Conservation (phyloP, 2,888 invertebrate species). For the Meliscaeva auricollis region DNA sequence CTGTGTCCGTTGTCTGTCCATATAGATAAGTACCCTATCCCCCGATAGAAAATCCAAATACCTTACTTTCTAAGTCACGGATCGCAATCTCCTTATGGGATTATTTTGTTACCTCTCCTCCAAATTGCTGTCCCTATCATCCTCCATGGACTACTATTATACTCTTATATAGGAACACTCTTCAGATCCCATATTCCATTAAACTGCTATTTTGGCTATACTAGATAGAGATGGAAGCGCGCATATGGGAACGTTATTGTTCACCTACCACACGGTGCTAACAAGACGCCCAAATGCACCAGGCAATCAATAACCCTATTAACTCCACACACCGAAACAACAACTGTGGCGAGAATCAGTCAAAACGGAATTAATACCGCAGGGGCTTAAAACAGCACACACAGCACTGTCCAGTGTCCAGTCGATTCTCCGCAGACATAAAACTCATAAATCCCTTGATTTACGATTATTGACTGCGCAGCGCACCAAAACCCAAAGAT, state of each 20-base stretch:
- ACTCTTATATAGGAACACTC: conserved; percentile 20
- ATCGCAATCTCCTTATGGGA: conserved; percentile 69
- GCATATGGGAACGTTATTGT: conserved; percentile 26
- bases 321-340: conserved; percentile 47
- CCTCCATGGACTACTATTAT: not conserved
- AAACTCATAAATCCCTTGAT: conserved; percentile 76
- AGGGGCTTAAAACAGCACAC: conserved; percentile 70
- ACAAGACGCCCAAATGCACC: conserved; percentile 72
- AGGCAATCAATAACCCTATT: conserved; percentile 74
- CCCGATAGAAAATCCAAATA: conserved; percentile 19
- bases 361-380: conserved; percentile 75
- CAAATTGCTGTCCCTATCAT: conserved; percentile 22
- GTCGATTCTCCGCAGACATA: conserved; percentile 56
- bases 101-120: conserved; percentile 48
- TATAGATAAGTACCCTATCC: conserved; percentile 6
- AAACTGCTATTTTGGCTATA: conserved; percentile 53
- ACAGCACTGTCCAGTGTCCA: conserved; percentile 41
- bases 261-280: conserved; percentile 68
- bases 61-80: conserved; percentile 64
- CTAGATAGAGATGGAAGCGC: conserved; percentile 13
- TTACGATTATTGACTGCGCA: conserved; percentile 76
- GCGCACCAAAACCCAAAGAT: conserved; percentile 59
- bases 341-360: conserved; percentile 67
- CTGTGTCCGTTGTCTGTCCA: not conserved
- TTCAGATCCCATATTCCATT: conserved; percentile 30